Evolutionary conservation across 1,140 invertebrate genomes (phyloP), one percentile per base, ranked within the genome.

Genomic region (Phortica variegata): DNA sequence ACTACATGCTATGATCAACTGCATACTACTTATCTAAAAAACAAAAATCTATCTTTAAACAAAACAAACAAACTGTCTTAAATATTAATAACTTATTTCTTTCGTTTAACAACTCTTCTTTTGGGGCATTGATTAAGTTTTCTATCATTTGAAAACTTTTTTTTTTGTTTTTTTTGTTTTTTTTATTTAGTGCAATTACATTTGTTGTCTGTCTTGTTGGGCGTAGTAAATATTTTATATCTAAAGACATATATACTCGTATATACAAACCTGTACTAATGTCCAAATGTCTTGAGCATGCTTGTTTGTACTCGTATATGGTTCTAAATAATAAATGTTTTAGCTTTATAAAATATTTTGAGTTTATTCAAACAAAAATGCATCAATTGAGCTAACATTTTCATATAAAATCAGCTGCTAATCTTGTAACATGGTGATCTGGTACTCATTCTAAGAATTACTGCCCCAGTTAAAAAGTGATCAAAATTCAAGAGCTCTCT

Each of bases 31-130:
- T 8, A 26, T 15, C 20, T 29, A 51, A 47, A 38, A 13, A 26
- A 45, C 8, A 19, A 23, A 31, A 40, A 44, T 37, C 1, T 36
- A 33, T 43, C 15, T 16, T 32, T 20, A 10, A 19, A 40, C 6
- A 15, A 51, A 45, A 26, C 15, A 19, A 48, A 8, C 29, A 8
- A 31, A 8, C 7, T 31, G 12, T 31, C 7, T 31, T 49, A 52
- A 33, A 42, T 40, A 51, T 47, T 40, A 38, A 23, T 46, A 51
- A 43, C 46, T 37, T 36, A 37, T 57, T 47, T 29, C 12, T 29
- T 29, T 29, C 26, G 26, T 29, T 29, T 29, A 7, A 6, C 26
- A 29, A 29, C 6, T 6, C 26, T 7, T 29, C 26, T 7, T 29
- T 7, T 7, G 6, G 6, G 12, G 26, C 12, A 29, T 29, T 12